Evolutionary conservation across 2,797 vertebrate species (phyloP), one percentile per base, ranked within the genome.

Genomic region (Pipistrellus pygmaeus): DNA sequence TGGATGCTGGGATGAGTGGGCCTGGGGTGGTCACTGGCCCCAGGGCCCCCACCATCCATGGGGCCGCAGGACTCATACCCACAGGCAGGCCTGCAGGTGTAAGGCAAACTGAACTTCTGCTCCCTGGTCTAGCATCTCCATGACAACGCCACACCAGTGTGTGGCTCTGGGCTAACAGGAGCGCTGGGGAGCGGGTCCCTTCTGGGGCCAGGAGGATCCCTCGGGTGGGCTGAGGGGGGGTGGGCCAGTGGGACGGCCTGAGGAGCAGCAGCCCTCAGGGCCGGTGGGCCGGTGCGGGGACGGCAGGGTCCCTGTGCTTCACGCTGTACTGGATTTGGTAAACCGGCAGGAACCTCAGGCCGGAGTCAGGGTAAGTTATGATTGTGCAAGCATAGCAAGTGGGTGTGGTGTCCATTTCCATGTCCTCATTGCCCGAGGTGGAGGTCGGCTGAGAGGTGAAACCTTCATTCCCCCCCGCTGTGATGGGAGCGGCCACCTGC

Each of bases 361-460:
- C 27, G 57, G 57, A 25, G 10, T 60, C 57, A 25, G 57, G 57
- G 57, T 60, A 60, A 60, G 57, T 55, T 23, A 3, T 55, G 53
- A 55, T 55, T 4, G 53, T 60, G 57, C 57, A 27, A 38, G 68
- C 68, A 38, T 38, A 38, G 68, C 35, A 23, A 71, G 35, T 20
- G 35, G 68, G 32, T 12, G 35, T 71, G 21, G 68, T 71, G 68
- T 38, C 68, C 68, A 71, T 71, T 6, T 38, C 35, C 12, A 3
- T n/a, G 30, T 8, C 20, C 27, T 97, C 98, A 92, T 97, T 87
- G 32, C 98, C 98, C 97, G 11, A 48, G 46, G 46, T 48, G 44
- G 99, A 99, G 27, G 98, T 86, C 0, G 98, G 97, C 71, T 98
- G 98, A 15, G 92, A 20, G 6, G 90, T 90, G 2, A 97, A 60